Evolutionary conservation across 2,888 invertebrate species (phyloP), one percentile per base, ranked within the genome.

Genomic region (Polylopha cassiicola): DNA sequence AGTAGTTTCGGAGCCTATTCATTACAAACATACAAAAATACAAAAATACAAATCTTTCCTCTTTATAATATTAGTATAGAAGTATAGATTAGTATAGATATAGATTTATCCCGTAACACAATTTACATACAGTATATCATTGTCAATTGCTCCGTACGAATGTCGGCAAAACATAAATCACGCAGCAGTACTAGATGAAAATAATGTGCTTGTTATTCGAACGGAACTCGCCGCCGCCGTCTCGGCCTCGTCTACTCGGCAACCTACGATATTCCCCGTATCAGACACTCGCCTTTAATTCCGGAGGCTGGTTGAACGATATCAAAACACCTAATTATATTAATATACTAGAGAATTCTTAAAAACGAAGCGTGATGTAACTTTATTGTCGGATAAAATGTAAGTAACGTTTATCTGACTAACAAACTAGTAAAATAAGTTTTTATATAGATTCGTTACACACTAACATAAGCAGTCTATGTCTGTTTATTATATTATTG

Each of bases 191-290:
- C 23, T 28, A 9, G 20, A 34, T 24, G 41, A 37, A 30, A 29
- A 24, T 41, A 63, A 63, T 61, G 60, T 62, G 53, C 49, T 45
- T 56, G 58, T 51, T 58, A 61, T 61, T 65, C 49, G 55, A 62
- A 55, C 53, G 55, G 50, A 34, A 24, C 38, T 30, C 23, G 37
- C 39, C 52, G 39, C 33, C 55, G 58, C 53, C 54, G 70, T 73
- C 72, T 73, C 64, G 63, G 53, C 59, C 52, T 52, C 55, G 73
- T 73, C 74, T 76, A 64, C 57, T 54, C 52, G 53, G 50, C 56
- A 54, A 61, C 58, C 57, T 60, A 53, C 36, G 53, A 55, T 46
- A 50, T 50, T 17, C 18, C 23, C 54, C 58, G 65, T 58, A 57
- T 52, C 63, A 55, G 56, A 50, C 57, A 51, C 53, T 52, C 36